Base-by-base conservation (phyloP, 1,140 invertebrate species). In the Anastrepha obliqua region DNA sequence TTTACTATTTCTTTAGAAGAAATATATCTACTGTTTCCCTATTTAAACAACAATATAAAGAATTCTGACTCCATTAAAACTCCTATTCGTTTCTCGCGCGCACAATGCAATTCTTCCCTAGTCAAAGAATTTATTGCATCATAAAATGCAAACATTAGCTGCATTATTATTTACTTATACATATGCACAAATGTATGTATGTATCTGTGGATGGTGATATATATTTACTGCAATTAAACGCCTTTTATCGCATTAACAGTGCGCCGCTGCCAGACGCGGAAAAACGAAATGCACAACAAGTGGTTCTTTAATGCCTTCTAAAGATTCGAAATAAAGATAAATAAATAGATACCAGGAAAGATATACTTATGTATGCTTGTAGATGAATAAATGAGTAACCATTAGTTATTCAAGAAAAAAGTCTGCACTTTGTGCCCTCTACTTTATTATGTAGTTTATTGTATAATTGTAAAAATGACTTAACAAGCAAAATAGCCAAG, bases 241-340 rank as follows among this genome's bases (percentile, higher is more conserved):
- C 64, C 64, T 67, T 67, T 29, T 67, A 9, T 67, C 9, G 64
- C 64, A 39, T 29, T 3, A 67, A 67, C 4, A 67, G 29, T 29
- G 20, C 29, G 9, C 39, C 13, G 64, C 64, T 74, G 42, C 44
- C 67, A 74, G 13, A 44, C 39, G 67, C 39, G 42, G 67, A 74
- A 74, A 74, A 74, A 39, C 42, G 42, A 47, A 44, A 74, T 74
- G 67, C 67, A 2, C 67, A 74, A 74, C 67, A 74, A 74, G 67
- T 74, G 67, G 67, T 44, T 39, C 39, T 17, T 67, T 74, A 17
- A 74, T 74, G 67, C 2, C 67, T 47, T 74, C 51, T 6, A 74
- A 74, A 74, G 67, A 17, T 74, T 13, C 15, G 17, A 17, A 74
- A 44, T 74, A 74, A 47, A 74, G 13, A 74, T 7, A 74, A 47